These are phyloP conservation scores for Phodopus roborovskii DNA, from an alignment of 2,113 vertebrate species.

Conservation along the genomic window DNA sequence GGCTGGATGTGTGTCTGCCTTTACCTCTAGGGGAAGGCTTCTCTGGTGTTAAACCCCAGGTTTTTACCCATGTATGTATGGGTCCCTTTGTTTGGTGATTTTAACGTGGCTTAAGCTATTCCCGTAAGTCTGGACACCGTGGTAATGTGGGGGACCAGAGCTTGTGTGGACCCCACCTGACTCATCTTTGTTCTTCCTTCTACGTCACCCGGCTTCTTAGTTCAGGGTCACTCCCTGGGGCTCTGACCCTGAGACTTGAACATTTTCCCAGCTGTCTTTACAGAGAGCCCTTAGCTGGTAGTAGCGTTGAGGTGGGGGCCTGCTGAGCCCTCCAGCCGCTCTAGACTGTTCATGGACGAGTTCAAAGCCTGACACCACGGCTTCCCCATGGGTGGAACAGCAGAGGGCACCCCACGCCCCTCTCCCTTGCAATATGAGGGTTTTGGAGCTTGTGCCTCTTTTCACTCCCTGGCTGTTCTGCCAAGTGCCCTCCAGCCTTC, in stretches of 20 bases:
- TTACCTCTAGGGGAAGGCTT: not conserved
- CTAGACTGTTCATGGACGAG: not conserved
- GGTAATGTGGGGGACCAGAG: not conserved
- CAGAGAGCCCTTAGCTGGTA: not conserved
- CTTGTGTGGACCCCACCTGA: fast-evolving
- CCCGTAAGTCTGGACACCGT: not conserved
- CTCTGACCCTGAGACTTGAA: not conserved
- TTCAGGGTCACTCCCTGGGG: too few relatives aligned
- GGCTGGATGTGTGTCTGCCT: not conserved
- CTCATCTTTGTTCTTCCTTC: not conserved
- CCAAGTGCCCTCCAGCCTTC: constrained; percentile 25
- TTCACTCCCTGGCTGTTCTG: constrained; percentile 42
- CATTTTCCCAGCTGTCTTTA: fast-evolving
- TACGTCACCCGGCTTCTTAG: too few relatives aligned
- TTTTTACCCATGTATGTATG: fast-evolving
- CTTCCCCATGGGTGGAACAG: not conserved
- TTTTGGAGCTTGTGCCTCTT: not conserved
- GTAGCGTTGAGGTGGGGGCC: not conserved
- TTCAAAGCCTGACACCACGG: too few relatives aligned
- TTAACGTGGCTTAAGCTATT: not conserved
- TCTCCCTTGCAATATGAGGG: not conserved
- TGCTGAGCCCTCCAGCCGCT: fast-evolving
- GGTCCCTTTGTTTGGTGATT: not conserved
- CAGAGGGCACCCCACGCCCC: not conserved
- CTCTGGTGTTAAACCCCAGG: too few relatives aligned